A percentile compares a stretch with the other conserved stretches of the same genome.
phyloP scores from a whole-genome alignment of 2,888 invertebrate species.

The Diarsia brunnea region DNA sequence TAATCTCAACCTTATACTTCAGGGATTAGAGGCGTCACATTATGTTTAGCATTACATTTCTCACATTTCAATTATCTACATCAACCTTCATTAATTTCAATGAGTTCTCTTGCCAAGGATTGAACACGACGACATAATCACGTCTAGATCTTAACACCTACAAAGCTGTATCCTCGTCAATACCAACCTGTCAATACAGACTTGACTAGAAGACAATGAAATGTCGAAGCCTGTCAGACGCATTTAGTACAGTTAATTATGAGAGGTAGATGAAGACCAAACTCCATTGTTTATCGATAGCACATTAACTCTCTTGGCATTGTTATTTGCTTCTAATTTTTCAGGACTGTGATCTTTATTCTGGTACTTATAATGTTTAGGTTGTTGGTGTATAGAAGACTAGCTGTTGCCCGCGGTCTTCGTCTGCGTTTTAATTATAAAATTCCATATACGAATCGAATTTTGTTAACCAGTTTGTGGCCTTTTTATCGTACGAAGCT shows the following conservation, averaged over 20 bases:
- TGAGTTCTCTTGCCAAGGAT: conserved; percentile 14
- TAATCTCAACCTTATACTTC: not conserved
- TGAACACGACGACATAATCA: conserved; percentile 18
- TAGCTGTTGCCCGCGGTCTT: too few species aligned
- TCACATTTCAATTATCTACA: conserved; percentile 23
- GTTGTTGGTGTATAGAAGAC: too few species aligned
- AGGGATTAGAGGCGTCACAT: not conserved
- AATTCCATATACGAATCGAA: too few species aligned
- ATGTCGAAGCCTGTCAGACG: conserved; percentile 30
- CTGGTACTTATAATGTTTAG: not conserved
- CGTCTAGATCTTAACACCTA: conserved; percentile 8
- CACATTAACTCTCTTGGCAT: not conserved
- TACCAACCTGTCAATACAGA: conserved; percentile 17
- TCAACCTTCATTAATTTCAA: conserved; percentile 28
- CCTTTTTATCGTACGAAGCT: too few species aligned
- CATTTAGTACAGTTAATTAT: not conserved
- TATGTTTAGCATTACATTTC: not conserved
- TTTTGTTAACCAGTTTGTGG: too few species aligned
- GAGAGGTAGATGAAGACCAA: not conserved
- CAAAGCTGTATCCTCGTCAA: conserved; percentile 21
- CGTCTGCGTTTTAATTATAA: too few species aligned
- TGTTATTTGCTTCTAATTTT: not conserved
- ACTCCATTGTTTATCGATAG: not conserved
- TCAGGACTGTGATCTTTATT: not conserved
- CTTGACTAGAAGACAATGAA: conserved; percentile 2